These are phyloP conservation scores for Gila robusta DNA, from an alignment of 2,797 vertebrate species.

Conservation along the genomic window DNA sequence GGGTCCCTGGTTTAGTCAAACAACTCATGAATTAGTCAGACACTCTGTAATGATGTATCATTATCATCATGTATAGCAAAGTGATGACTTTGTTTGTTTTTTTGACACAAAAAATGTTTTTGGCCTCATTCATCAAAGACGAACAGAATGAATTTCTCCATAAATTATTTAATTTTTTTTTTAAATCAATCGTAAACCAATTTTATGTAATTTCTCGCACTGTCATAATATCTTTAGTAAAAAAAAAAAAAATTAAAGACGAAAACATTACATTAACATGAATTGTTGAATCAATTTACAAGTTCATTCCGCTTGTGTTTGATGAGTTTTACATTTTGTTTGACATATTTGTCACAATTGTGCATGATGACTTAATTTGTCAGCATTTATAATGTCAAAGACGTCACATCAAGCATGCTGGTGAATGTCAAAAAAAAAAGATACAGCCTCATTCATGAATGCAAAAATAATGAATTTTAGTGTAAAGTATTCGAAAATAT, in stretches of 20 bases:
- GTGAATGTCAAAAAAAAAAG: no score
- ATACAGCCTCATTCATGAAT: no score
- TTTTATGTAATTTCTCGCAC: neutral
- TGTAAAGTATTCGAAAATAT: neutral
- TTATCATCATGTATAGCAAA: no score
- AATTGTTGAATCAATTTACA: neutral
- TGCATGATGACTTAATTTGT: no score
- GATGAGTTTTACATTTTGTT: neutral
- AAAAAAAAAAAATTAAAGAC: neutral
- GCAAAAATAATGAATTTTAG: neutral
- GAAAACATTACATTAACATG: neutral
- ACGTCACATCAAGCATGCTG: no score
- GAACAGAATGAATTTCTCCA: neutral
- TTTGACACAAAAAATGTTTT: neutral
- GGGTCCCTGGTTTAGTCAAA: constrained; percentile 35
- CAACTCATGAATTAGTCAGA: constrained; percentile 25
- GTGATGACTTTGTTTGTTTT: no score
- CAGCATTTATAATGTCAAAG: no score
- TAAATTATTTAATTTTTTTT: neutral
- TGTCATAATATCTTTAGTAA: neutral
- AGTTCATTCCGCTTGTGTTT: neutral
- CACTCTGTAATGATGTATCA: neutral
- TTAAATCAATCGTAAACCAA: neutral
- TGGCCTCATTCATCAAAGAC: neutral
- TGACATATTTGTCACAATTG: no score